Evolutionary conservation across 2,113 vertebrate species (phyloP).

Genomic region (Cervus canadensis): DNA sequence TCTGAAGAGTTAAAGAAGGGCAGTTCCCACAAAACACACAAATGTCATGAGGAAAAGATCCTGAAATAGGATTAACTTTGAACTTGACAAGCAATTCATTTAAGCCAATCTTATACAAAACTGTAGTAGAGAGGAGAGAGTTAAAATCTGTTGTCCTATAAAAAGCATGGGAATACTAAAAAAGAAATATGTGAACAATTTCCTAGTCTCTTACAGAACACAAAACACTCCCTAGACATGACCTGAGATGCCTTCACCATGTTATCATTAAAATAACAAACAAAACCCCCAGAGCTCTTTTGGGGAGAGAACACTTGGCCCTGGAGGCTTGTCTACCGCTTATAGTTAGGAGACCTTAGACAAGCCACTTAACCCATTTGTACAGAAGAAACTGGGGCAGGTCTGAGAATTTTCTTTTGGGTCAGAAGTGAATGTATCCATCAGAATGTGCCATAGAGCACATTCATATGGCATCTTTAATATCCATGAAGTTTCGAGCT

Average conservation of each 20-base stretch:
- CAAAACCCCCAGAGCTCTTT: neutral
- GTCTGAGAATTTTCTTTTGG: neutral
- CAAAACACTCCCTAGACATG: neutral
- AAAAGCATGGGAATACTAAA: neutral
- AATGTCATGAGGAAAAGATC: slow-evolving; percentile 57
- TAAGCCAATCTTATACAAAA: neutral
- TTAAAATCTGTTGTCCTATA: neutral
- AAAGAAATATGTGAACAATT: slow-evolving; percentile 30
- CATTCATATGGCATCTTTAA: neutral
- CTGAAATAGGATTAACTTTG: neutral
- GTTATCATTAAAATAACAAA: neutral
- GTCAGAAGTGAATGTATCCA: neutral
- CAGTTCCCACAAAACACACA: neutral
- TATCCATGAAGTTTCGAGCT: neutral
- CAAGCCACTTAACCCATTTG: neutral
- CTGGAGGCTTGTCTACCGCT: neutral
- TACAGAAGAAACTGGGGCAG: neutral
- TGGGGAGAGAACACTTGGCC: neutral
- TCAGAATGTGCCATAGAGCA: neutral
- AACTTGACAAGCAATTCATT: neutral
- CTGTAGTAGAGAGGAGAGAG: neutral
- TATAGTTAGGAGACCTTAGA: neutral
- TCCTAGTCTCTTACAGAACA: slow-evolving; percentile 6
- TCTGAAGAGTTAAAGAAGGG: neutral
- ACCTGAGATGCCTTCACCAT: slow-evolving; percentile 7